Conservation (phyloP, 2,888 invertebrate species). For the Torymus tubicola region DNA sequence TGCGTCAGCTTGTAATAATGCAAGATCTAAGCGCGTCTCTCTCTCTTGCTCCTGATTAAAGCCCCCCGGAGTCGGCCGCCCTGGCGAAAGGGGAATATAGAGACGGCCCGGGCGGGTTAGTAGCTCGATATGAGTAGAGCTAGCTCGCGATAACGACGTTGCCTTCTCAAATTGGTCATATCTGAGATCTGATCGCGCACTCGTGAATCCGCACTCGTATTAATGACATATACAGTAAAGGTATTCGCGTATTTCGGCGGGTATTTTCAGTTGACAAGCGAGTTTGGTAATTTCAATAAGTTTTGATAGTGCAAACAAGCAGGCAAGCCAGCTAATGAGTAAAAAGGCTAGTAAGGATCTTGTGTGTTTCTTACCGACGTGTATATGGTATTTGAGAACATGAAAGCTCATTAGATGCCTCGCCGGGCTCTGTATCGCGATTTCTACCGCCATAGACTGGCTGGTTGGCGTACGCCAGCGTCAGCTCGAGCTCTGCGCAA, state of each 20-base stretch:
- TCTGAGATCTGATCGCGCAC: too few species aligned
- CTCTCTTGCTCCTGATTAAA: slow-evolving; percentile 29
- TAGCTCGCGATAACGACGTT: too few species aligned
- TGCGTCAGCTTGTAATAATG: slow-evolving; percentile 39
- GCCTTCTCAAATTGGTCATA: too few species aligned
- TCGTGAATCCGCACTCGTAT: too few species aligned
- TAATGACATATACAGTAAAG: too few species aligned
- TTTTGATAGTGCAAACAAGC: not conserved
- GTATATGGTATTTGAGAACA: slow-evolving; percentile 15
- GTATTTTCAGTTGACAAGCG: not conserved
- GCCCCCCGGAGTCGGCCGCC: not conserved
- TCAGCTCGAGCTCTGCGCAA: not conserved
- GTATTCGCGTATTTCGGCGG: too few species aligned
- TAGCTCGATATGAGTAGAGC: too few species aligned
- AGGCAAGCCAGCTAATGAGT: not conserved
- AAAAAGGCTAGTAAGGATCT: slow-evolving; percentile 18
- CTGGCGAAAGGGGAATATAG: not conserved
- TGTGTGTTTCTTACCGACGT: slow-evolving; percentile 14
- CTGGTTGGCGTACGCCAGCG: not conserved
- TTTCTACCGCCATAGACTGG: not conserved
- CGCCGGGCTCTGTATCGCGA: slow-evolving; percentile 20
- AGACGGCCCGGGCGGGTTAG: not conserved
- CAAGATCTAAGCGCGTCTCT: slow-evolving; percentile 17
- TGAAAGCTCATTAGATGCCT: slow-evolving; percentile 51
- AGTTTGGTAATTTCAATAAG: not conserved